Conservation (phyloP, 2,113 vertebrate genomes). For the Guaruba guarouba region DNA sequence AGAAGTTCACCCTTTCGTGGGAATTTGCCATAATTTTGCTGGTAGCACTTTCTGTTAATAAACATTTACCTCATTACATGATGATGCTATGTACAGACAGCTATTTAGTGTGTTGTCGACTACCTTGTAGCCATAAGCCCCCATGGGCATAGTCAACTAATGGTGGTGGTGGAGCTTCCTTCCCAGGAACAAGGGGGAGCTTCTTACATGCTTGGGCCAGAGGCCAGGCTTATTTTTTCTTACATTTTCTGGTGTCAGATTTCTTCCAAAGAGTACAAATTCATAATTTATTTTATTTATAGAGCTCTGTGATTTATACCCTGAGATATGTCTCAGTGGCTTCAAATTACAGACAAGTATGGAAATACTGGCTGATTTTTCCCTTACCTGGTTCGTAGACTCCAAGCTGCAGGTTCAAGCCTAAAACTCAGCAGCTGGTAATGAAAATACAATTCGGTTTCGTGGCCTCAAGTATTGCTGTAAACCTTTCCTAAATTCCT, state of each 20-base stretch:
- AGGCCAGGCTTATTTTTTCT: slow-evolving; percentile 18
- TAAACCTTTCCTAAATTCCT: not conserved
- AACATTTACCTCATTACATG: not conserved
- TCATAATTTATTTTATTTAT: slow-evolving; percentile 52
- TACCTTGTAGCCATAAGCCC: not conserved
- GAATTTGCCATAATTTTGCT: not conserved
- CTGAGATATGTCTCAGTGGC: slow-evolving; percentile 21
- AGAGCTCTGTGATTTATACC: slow-evolving; percentile 35
- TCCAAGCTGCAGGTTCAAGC: not conserved
- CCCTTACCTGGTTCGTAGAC: not conserved
- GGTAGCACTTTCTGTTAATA: not conserved
- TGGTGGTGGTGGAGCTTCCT: not conserved
- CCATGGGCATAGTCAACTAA: not conserved
- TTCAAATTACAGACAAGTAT: slow-evolving; percentile 42
- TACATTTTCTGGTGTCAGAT: slow-evolving; percentile 20
- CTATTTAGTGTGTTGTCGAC: not conserved
- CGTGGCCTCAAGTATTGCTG: not conserved
- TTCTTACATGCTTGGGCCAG: not conserved
- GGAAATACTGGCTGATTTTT: slow-evolving; percentile 39
- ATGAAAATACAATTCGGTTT: not conserved
- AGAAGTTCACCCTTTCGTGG: not conserved
- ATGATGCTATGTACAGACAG: not conserved
- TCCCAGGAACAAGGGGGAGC: not conserved
- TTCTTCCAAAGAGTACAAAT: slow-evolving; percentile 51
- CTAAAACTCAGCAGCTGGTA: not conserved